Evolutionary conservation across 2,888 invertebrate species (phyloP).

Genomic region (Herminia tarsipennalis): DNA sequence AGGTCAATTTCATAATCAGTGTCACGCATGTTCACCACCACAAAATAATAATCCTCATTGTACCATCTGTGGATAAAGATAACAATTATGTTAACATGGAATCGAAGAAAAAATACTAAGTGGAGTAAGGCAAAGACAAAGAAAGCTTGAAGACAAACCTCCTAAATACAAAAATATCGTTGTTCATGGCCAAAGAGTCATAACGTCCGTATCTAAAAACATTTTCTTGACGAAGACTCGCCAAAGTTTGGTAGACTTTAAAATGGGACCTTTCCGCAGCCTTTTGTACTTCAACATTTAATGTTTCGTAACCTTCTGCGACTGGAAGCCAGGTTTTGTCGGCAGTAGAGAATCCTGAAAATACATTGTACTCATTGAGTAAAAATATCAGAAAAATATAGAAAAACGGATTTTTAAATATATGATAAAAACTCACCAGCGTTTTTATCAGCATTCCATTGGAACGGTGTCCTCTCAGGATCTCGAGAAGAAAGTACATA

Average conservation of each 20-base stretch:
- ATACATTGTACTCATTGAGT: not conserved
- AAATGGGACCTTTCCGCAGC: constrained; percentile 82
- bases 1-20: constrained; percentile 60
- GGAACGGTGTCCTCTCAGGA: constrained; percentile 88
- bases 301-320: constrained; percentile 83
- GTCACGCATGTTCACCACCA: constrained; percentile 83
- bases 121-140: not conserved
- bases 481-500: constrained; percentile 87
- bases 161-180: constrained; percentile 84
- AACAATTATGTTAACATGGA: not conserved
- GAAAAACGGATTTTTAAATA: not conserved
- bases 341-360: constrained; percentile 85
- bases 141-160: constrained; percentile 63
- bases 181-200: constrained; percentile 80
- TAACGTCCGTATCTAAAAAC: constrained; percentile 84
- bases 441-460: constrained; percentile 86
- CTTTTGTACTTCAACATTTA: constrained; percentile 86
- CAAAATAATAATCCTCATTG: constrained; percentile 61
- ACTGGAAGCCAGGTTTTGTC: constrained; percentile 89
- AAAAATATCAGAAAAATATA: not conserved
- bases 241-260: constrained; percentile 86
- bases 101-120: not conserved
- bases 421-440: constrained; percentile 61
- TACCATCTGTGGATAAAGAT: too few species aligned
- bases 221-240: constrained; percentile 80